Base-by-base conservation (phyloP, 2,113 vertebrate species). In the Takifugu flavidus region DNA sequence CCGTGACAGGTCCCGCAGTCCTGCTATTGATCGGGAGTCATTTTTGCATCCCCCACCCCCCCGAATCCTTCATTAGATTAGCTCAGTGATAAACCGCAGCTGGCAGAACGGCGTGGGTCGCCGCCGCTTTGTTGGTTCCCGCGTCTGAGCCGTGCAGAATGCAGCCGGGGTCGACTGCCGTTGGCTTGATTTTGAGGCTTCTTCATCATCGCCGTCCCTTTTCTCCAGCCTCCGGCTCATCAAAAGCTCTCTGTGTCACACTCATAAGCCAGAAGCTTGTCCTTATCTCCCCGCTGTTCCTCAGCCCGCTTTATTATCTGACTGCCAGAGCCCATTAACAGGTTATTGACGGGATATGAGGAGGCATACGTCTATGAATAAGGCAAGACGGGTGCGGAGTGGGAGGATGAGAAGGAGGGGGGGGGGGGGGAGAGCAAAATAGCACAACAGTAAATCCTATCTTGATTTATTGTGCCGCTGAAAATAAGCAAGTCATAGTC, bases 271-370 rank as follows among this genome's bases (percentile, higher is more conserved):
- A 73, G 70, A 72, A 55, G 59, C 67, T 70, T 56, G 59, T 59
- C 77, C 83, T 86, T 87, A 86, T 88, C 80, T 87, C 59, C 57
- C 82, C 70, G 56, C 72, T 72, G 75, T 76, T 80, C 78, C 64
- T 72, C 75, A 73, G 59, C 63, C 73, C 46, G 51, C 51, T 42
- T 75, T 53, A 65, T 86, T 80, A 82, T 86, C 84, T 70, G 64
- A 59, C 75, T 74, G 74, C 75, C 54, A 5, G 63, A 82, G 67
- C 70, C 86, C 63, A 88, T 90, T 90, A 89, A 82, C 74, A 72
- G 70, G 75, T 85, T 90, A 86, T 88, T 88, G 89, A 88, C 65
- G 49, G 83, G 78, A 84, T 84, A 89, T 84, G 79, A 89, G 86
- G 84, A 72, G 74, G 74, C 66, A 53, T 64, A 72, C 62, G 61